A percentile compares a stretch with the other conserved stretches of the same genome.
Conservation (phyloP, 2,113 vertebrate species). For the Chaetops frenatus region DNA sequence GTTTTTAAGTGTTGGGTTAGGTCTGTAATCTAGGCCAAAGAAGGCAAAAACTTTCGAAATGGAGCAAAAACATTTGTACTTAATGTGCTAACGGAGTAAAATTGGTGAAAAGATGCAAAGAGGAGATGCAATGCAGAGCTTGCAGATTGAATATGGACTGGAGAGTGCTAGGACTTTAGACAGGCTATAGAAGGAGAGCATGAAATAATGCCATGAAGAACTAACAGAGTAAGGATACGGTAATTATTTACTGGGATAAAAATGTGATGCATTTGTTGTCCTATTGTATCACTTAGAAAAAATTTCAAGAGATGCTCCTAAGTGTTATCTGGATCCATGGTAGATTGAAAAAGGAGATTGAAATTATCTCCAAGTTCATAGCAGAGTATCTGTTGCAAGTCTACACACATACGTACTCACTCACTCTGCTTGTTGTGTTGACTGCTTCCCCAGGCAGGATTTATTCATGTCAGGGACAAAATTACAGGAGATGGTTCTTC, state of each 20-base stretch:
- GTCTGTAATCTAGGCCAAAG: not conserved
- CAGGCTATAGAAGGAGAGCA: not conserved
- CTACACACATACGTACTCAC: accelerated
- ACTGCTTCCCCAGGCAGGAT: not conserved
- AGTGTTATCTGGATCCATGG: not conserved
- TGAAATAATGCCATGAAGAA: not conserved
- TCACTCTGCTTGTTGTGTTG: not conserved
- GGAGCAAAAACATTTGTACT: not conserved
- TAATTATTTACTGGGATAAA: not conserved
- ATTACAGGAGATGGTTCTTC: no score
- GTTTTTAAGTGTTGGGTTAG: not conserved
- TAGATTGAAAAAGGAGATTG: not conserved
- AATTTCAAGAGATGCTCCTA: not conserved
- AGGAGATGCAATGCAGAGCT: not conserved
- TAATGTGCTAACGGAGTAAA: not conserved
- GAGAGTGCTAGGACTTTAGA: not conserved
- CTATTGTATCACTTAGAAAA: not conserved
- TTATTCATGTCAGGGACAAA: not conserved
- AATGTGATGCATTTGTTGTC: not conserved
- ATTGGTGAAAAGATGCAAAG: not conserved
- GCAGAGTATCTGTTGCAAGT: not conserved
- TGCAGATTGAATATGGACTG: not conserved
- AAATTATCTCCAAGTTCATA: not conserved
- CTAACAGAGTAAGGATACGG: not conserved
- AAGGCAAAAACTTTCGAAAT: not conserved